Evolutionary conservation across 1,140 invertebrate genomes (phyloP), one percentile per base, ranked within the genome.

Genomic region (Dendrolimus punctatus): DNA sequence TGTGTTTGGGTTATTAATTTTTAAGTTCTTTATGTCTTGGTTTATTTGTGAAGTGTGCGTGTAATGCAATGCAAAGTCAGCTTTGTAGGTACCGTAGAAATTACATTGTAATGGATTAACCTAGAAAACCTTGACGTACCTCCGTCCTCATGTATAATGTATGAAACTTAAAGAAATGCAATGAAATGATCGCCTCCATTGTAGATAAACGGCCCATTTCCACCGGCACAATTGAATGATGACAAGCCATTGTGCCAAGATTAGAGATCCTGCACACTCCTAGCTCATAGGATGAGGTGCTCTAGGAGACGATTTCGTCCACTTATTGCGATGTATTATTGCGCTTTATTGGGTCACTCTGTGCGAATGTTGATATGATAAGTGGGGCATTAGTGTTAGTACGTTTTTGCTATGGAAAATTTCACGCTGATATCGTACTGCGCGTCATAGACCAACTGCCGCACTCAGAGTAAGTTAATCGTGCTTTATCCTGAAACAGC

Each of bases 131-230:
- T 8, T 48, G 6, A 39, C 55, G 39, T 39, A 51, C 51, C 40
- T 23, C 7, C 46, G 48, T 46, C 52, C 51, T 40, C 66, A 79
- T 81, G 78, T 67, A 82, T 82, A 82, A 85, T 81, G 71, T 73
- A 82, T 73, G 71, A 78, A 77, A 82, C 77, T 85, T 85, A 85
- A 80, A 82, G 79, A 85, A 85, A 85, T 81, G 79, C 79, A 85
- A 77, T 67, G 70, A 75, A 76, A 67, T 73, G 67, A 78, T 62
- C 69, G 71, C 64, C 69, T 61, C 75, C 58, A 80, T 83, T 80
- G 74, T 79, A 76, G 78, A 80, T 77, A 77, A 83, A 77, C 71
- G 73, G 73, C 57, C 76, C 67, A 79, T 81, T 81, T 81, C 76
- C 76, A 79, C 68, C 54, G 64, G 59, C 63, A 76, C 79, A 85